A percentile compares a stretch with the other conserved stretches of the same genome.
phyloP scores from a whole-genome alignment of 2,888 invertebrate species.

The Sisyra nigra region DNA sequence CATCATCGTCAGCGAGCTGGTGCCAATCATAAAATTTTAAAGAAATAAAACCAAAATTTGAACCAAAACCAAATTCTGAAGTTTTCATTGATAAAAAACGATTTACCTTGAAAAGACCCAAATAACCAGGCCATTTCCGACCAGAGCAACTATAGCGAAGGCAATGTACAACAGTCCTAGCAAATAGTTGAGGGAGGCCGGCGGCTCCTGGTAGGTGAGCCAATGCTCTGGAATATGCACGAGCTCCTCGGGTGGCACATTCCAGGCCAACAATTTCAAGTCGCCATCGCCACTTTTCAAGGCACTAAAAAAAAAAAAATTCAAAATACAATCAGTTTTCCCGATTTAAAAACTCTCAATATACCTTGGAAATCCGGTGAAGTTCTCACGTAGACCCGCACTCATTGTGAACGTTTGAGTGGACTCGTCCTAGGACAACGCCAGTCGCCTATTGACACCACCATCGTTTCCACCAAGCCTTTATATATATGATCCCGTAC shows the following conservation, averaged over 20 bases:
- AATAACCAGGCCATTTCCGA: constrained; percentile 74
- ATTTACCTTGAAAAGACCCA: constrained; percentile 70
- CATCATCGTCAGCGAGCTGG: too few relatives aligned
- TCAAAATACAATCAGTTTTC: neutral
- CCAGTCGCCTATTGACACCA: constrained; percentile 6
- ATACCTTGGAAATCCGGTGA: constrained; percentile 1
- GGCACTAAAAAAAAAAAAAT: constrained; percentile 1
- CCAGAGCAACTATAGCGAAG: constrained; percentile 52
- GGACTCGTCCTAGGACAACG: constrained; percentile 6
- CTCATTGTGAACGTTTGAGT: neutral
- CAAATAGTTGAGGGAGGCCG: constrained; percentile 64
- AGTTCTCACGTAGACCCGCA: too few relatives aligned
- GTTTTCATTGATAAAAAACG: neutral
- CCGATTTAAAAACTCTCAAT: neutral
- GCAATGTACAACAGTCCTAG: constrained; percentile 61
- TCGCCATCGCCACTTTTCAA: constrained; percentile 17
- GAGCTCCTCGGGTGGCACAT: constrained; percentile 59
- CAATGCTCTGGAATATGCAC: constrained; percentile 68
- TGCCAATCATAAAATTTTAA: too few relatives aligned
- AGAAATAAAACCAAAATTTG: too few relatives aligned
- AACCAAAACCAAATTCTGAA: too few relatives aligned
- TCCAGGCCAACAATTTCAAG: constrained; percentile 48
- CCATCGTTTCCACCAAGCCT: neutral
- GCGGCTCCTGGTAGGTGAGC: constrained; percentile 64
- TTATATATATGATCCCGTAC: neutral